Evolutionary conservation across 2,113 vertebrate genomes (phyloP).

Genomic region (Zeus faber): DNA sequence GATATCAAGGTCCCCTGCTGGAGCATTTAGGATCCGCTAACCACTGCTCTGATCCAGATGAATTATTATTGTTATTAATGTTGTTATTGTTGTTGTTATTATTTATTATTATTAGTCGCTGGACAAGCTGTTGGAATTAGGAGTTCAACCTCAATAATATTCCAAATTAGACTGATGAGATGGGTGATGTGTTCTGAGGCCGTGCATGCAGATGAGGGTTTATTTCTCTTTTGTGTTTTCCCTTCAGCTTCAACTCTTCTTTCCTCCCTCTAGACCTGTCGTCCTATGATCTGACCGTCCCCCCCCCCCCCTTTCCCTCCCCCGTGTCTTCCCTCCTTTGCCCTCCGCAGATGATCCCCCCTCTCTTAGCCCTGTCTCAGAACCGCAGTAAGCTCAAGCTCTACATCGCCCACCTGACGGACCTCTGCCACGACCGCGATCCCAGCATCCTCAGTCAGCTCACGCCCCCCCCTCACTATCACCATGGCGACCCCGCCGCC

Average conservation of each 20-base stretch:
- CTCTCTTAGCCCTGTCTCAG: constrained; percentile 92
- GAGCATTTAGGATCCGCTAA: too few species aligned
- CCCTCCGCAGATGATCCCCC: constrained; percentile 84
- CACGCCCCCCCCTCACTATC: constrained; percentile 86
- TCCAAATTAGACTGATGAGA: not conserved
- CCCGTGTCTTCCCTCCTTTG: constrained; percentile 17
- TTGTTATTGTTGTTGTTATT: too few species aligned
- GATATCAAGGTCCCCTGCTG: too few species aligned
- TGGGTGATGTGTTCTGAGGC: not conserved
- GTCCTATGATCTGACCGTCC: not conserved
- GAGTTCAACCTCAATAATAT: too few species aligned
- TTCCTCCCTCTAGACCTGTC: not conserved
- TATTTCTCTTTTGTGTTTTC: not conserved
- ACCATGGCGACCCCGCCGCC: constrained; percentile 80
- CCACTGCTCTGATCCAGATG: too few species aligned
- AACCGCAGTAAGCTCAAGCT: constrained; percentile 96
- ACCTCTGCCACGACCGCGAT: constrained; percentile 91
- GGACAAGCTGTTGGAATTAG: too few species aligned
- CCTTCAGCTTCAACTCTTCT: not conserved
- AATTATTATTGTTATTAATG: not conserved
- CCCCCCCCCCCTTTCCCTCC: not conserved
- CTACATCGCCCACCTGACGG: constrained; percentile 94
- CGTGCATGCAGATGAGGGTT: constrained; percentile 6
- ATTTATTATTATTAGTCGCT: too few species aligned
- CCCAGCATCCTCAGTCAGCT: constrained; percentile 88